Conservation (phyloP, 2,797 vertebrate genomes). For the Hippoglossus hippoglossus region DNA sequence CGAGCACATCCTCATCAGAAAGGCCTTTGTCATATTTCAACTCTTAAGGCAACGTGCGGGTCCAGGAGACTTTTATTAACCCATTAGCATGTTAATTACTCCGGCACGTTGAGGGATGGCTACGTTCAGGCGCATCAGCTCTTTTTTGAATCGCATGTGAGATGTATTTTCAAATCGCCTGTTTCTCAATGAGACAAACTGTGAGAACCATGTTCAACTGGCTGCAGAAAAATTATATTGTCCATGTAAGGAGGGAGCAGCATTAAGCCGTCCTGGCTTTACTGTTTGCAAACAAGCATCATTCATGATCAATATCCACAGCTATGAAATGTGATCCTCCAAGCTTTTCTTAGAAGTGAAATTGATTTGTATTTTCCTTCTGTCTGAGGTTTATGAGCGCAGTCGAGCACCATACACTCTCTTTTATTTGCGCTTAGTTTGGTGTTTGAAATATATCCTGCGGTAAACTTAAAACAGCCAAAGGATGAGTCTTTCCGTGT, state of each 20-base stretch:
- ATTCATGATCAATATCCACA: conserved; percentile 70
- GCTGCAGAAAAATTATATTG: conserved; percentile 59
- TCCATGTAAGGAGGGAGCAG: conserved; percentile 45
- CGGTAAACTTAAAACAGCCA: conserved; percentile 40
- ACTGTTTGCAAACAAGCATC: conserved; percentile 75
- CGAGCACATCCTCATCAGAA: conserved; percentile 73
- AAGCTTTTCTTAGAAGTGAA: conserved; percentile 45
- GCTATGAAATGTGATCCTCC: conserved; percentile 67
- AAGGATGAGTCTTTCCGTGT: conserved; percentile 22
- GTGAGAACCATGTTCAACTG: conserved; percentile 33
- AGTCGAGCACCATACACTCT: conserved; percentile 6
- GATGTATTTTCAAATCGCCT: conserved; percentile 7
- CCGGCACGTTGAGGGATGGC: conserved; percentile 27
- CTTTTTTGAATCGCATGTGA: conserved; percentile 25
- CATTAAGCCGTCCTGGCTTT: conserved; percentile 51
- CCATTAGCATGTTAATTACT: conserved; percentile 74
- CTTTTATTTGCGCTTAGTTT: not conserved
- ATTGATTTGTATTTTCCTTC: conserved; percentile 63
- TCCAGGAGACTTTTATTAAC: conserved; percentile 71
- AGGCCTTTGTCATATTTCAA: conserved; percentile 73
- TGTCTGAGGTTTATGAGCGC: conserved; percentile 39
- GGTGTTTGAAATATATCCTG: not conserved
- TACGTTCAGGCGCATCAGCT: conserved; percentile 32
- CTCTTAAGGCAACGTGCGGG: conserved; percentile 60
- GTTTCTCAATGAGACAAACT: conserved; percentile 63